A percentile compares a stretch with the other conserved stretches of the same genome.
Conservation (phyloP, 2,797 vertebrate genomes). For the Cyclura pinguis region DNA sequence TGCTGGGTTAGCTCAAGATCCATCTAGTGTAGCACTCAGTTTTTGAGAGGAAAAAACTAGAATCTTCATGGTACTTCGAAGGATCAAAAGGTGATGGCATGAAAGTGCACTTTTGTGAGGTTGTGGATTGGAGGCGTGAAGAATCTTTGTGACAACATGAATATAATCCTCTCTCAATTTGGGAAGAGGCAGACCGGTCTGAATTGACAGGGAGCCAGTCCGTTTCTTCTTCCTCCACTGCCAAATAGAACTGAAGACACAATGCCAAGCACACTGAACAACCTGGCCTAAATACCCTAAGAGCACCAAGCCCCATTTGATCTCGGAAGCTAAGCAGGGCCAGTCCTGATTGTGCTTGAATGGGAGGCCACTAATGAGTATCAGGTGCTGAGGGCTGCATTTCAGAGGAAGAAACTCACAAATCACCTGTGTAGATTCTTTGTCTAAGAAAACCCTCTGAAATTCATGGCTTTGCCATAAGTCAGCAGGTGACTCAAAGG, state of each 20-base stretch:
- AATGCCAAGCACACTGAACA: conserved; percentile 24
- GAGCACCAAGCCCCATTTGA: too few species aligned
- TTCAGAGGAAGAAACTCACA: too few species aligned
- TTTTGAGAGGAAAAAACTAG: not conserved
- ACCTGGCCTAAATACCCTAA: not conserved
- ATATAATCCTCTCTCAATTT: not conserved
- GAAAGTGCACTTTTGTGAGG: not conserved
- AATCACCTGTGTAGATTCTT: too few species aligned
- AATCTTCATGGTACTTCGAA: not conserved
- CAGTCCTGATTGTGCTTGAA: too few species aligned
- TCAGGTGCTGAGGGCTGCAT: too few species aligned
- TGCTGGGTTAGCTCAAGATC: not conserved
- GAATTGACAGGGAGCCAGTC: not conserved
- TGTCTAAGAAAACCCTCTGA: too few species aligned
- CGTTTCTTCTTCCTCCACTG: not conserved
- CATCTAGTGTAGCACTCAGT: not conserved
- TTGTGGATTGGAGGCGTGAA: not conserved
- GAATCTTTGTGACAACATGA: not conserved
- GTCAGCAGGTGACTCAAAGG: not conserved
- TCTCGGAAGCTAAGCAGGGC: too few species aligned
- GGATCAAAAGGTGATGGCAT: not conserved
- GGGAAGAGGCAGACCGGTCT: too few species aligned
- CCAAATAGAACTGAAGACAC: not conserved
- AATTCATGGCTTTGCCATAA: not conserved
- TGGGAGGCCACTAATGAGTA: too few species aligned